Percentiles rank a stretch among this genome's conserved stretches.
phyloP scores from a whole-genome alignment of 2,888 invertebrate species.

The Andrena bicolor region DNA sequence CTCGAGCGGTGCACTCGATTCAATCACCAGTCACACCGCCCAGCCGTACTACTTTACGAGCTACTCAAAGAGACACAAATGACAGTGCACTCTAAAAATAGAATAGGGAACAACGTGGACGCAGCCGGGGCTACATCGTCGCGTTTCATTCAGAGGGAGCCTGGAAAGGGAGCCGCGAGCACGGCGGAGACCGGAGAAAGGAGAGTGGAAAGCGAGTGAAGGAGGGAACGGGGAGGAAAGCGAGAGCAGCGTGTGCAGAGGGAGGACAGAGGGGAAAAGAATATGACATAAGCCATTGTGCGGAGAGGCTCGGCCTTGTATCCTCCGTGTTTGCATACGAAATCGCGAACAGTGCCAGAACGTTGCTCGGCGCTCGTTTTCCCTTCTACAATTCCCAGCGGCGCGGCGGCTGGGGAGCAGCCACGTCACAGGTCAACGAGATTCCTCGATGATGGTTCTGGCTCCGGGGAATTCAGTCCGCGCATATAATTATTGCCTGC shows the following conservation, averaged over 20 bases:
- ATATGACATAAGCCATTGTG: conserved; percentile 71
- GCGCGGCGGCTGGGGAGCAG: conserved; percentile 12
- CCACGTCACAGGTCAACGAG: conserved; percentile 57
- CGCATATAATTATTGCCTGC: conserved; percentile 60
- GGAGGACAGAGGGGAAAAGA: conserved; percentile 29
- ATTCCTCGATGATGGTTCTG: conserved; percentile 61
- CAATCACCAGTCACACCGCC: conserved; percentile 54
- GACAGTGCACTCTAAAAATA: conserved; percentile 69
- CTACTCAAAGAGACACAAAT: conserved; percentile 56
- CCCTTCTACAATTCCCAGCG: conserved; percentile 52
- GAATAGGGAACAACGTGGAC: conserved; percentile 38
- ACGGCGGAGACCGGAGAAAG: background rate
- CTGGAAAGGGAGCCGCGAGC: background rate
- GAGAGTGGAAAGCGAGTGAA: conserved; percentile 12
- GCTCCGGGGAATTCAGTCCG: conserved; percentile 41
- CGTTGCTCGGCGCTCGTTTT: conserved; percentile 62
- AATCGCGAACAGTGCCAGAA: conserved; percentile 57
- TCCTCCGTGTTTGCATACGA: conserved; percentile 70
- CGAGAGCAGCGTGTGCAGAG: background rate
- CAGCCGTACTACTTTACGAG: conserved; percentile 48
- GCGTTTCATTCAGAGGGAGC: conserved; percentile 52
- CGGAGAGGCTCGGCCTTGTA: conserved; percentile 63
- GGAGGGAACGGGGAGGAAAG: conserved; percentile 18
- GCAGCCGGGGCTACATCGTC: conserved; percentile 26
- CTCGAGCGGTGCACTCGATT: conserved; percentile 51